These are phyloP conservation scores for Poeciliopsis infans DNA, from an alignment of 2,797 vertebrate species.

Conservation along the genomic window DNA sequence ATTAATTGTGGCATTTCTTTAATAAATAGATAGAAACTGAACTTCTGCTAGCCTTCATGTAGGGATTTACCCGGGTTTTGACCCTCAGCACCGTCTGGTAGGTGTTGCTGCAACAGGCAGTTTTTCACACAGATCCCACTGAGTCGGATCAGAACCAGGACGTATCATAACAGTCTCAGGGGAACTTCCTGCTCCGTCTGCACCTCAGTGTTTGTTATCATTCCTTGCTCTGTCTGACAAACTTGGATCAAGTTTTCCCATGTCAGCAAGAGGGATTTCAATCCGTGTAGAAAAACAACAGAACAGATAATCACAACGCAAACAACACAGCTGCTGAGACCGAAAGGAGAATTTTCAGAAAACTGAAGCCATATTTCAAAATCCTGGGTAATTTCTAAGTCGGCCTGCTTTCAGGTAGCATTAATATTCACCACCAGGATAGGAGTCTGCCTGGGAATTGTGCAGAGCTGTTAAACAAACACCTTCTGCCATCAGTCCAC, in stretches of 20 bases:
- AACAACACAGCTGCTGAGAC: neutral
- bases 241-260: constrained; percentile 17
- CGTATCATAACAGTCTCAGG: constrained; percentile 30
- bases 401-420: neutral
- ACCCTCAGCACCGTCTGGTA: neutral
- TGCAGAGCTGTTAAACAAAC: neutral
- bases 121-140: neutral
- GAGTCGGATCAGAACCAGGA: constrained; percentile 8
- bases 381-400: neutral
- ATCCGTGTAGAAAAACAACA: constrained; percentile 12
- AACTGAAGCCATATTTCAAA: neutral
- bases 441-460: neutral
- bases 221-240: constrained; percentile 14
- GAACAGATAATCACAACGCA: neutral
- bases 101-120: neutral
- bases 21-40: neutral
- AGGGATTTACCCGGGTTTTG: neutral
- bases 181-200: constrained; percentile 21
- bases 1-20: neutral
- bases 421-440: neutral
- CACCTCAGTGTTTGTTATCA: constrained; percentile 29
- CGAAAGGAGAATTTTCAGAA: neutral
- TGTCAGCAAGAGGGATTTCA: constrained; percentile 8
- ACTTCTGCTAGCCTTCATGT: neutral
- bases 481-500: neutral